Conservation (phyloP, 2,888 invertebrate species). For the Nomada ferruginata region DNA sequence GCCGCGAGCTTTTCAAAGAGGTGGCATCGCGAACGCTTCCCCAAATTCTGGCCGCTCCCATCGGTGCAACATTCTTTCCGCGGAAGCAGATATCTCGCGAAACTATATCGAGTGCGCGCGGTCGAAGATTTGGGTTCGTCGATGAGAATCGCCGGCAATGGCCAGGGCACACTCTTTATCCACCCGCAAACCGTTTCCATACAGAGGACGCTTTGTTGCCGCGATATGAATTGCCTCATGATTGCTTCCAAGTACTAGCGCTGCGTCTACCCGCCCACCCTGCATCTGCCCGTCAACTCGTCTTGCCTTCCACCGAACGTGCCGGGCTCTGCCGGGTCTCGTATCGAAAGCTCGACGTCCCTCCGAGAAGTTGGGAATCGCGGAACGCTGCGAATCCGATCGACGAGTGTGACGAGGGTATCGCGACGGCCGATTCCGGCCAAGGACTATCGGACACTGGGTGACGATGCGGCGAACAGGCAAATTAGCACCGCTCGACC, state of each 20-base stretch:
- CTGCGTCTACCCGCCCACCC: background rate
- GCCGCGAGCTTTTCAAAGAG: background rate
- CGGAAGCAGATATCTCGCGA: too few species aligned
- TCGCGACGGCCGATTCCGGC: background rate
- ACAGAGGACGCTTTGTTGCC: slow-evolving; percentile 59
- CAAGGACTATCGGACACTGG: background rate
- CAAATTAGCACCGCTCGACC: too few species aligned
- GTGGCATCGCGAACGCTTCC: slow-evolving; percentile 17
- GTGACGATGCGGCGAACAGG: too few species aligned
- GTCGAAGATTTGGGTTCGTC: slow-evolving; percentile 1
- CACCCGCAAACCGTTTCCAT: slow-evolving; percentile 26
- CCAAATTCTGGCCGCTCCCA: background rate
- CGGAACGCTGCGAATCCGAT: background rate
- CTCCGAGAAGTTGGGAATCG: background rate
- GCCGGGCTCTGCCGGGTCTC: background rate
- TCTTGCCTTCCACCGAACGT: slow-evolving; percentile 7
- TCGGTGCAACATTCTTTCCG: background rate
- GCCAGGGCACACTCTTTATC: slow-evolving; percentile 29
- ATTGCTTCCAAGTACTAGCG: slow-evolving; percentile 58
- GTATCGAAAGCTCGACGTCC: too few species aligned
- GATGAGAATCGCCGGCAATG: slow-evolving; percentile 17
- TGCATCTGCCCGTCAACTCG: slow-evolving; percentile 34
- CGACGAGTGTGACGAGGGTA: background rate
- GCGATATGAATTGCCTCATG: slow-evolving; percentile 58
- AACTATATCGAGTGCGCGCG: background rate